These are phyloP conservation scores for Phrynosoma platyrhinos DNA, from an alignment of 2,113 vertebrate genomes.

Conservation along the genomic window DNA sequence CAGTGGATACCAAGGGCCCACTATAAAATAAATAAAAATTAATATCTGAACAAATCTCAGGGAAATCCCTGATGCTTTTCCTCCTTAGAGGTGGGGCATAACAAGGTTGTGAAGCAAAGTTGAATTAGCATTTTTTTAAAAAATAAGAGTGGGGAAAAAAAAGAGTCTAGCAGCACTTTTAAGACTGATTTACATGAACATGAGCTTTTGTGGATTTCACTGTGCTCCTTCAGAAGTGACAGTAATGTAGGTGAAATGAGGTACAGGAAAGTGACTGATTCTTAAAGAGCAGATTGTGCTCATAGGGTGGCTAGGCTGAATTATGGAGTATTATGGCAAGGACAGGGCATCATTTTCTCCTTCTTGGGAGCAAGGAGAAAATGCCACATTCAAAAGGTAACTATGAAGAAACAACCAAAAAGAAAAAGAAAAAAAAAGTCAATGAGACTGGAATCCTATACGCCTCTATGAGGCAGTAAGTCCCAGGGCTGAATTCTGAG, in stretches of 20 bases:
- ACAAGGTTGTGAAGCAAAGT: constrained; percentile 55
- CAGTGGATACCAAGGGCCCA: no score
- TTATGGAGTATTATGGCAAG: constrained; percentile 44
- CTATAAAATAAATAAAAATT: no score
- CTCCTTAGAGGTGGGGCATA: constrained; percentile 36
- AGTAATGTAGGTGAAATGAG: constrained; percentile 42
- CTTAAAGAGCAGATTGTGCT: constrained; percentile 39
- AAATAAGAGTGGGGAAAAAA: no score
- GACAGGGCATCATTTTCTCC: not conserved
- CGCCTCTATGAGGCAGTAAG: not conserved
- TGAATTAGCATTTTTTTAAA: not conserved
- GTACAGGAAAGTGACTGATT: constrained; percentile 60
- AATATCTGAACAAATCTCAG: constrained; percentile 32
- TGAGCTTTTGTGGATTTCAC: no score
- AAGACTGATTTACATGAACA: no score
- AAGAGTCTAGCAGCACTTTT: not conserved
- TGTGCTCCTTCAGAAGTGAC: no score
- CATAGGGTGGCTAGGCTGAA: constrained; percentile 42
- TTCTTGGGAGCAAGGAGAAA: constrained; percentile 49
- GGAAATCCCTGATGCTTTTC: constrained; percentile 14
- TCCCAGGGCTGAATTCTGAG: not conserved
- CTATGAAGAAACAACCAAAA: not conserved
- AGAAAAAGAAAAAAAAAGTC: not conserved
- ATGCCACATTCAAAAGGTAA: constrained; percentile 28
- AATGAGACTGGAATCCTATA: not conserved